Conservation (phyloP, 2,888 invertebrate species). For the Epinotia brunnichana region DNA sequence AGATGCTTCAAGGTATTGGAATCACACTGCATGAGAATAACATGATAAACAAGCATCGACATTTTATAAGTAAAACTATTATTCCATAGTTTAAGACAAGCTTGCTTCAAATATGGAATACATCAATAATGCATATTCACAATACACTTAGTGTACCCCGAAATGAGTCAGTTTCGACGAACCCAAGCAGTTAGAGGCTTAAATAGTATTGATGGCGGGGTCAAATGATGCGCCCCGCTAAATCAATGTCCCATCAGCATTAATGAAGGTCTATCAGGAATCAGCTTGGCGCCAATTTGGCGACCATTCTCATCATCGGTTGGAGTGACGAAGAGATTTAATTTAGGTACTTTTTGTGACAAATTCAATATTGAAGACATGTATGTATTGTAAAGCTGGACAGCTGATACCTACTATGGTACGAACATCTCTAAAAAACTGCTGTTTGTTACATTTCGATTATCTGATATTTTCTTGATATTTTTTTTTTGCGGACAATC, state of each 20-base stretch:
- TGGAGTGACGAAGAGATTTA: constrained; percentile 1
- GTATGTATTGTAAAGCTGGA: too few species aligned
- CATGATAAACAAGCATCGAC: too few species aligned
- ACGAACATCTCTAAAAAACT: too few species aligned
- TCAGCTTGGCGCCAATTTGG: constrained; percentile 36
- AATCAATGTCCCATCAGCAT: constrained; percentile 42
- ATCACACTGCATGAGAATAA: too few species aligned
- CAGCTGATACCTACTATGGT: too few species aligned
- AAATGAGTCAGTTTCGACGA: constrained; percentile 40
- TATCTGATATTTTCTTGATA: too few species aligned
- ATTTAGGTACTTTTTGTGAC: not conserved
- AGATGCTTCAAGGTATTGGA: too few species aligned
- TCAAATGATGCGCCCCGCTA: constrained; percentile 35
- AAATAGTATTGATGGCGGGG: constrained; percentile 44
- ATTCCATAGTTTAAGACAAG: not conserved
- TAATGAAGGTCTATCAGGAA: constrained; percentile 20
- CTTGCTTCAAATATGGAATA: not conserved
- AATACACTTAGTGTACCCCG: constrained; percentile 21
- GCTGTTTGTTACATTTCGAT: too few species aligned
- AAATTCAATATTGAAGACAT: not conserved
- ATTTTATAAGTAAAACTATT: too few species aligned
- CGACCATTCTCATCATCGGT: constrained; percentile 20
- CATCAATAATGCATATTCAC: constrained; percentile 12
- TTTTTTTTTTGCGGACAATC: too few species aligned
- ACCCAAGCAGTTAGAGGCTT: constrained; percentile 39